phyloP scores from a whole-genome alignment of 2,113 vertebrate genomes.

The Cynopterus brachyotis region DNA sequence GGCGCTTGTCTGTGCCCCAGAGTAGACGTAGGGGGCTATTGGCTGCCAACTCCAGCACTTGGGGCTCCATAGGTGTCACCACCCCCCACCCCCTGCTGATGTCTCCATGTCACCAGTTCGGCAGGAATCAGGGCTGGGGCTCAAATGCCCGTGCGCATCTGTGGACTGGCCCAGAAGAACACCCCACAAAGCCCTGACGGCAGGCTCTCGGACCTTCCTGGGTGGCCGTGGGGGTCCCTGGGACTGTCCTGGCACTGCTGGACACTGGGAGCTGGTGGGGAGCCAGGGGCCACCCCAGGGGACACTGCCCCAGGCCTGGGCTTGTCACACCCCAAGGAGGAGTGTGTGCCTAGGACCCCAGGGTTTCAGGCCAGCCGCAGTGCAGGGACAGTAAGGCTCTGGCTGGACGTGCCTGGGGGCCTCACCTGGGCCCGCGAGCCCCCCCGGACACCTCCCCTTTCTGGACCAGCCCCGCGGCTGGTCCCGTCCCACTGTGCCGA shows the following conservation, averaged over 20 bases:
- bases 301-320: not conserved
- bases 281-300: not conserved
- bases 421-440: not conserved
- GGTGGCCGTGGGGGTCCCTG: accelerated
- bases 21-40: not conserved
- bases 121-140: not conserved
- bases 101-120: not conserved
- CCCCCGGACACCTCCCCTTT: not conserved
- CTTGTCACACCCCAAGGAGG: not conserved
- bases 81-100: not conserved
- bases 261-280: not conserved
- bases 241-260: not conserved
- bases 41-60: accelerated
- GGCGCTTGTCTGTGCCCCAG: not conserved
- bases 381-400: not conserved
- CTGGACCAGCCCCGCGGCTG: not conserved
- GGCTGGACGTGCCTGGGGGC: not conserved
- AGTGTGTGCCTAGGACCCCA: not conserved
- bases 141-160: not conserved
- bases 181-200: not conserved
- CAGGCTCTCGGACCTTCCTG: not conserved
- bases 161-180: accelerated
- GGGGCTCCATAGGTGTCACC: accelerated
- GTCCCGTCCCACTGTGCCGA: accelerated
- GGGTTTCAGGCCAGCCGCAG: not conserved